A percentile compares a stretch with the other conserved stretches of the same genome.
Conservation (phyloP, 2,888 invertebrate species). For the Desoria tigrina region DNA sequence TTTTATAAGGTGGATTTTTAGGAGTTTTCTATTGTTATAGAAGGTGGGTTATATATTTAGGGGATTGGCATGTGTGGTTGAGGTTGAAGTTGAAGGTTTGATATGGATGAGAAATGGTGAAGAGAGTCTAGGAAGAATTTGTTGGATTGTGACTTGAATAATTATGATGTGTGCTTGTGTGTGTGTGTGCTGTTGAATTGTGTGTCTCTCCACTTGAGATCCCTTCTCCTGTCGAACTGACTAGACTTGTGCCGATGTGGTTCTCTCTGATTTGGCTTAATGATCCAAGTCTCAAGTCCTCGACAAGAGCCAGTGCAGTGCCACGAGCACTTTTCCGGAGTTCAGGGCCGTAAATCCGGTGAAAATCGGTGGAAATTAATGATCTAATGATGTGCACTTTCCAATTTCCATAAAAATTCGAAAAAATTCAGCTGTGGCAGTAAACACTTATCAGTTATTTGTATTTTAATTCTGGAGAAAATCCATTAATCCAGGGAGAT, state of each 20-base stretch:
- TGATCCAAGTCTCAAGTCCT: slow-evolving; percentile 39
- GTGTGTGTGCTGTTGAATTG: slow-evolving; percentile 33
- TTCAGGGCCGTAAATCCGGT: no score
- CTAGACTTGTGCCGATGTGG: slow-evolving; percentile 10
- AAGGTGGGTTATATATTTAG: background rate
- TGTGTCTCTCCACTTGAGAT: slow-evolving; percentile 50
- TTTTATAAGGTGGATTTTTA: no score
- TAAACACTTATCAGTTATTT: no score
- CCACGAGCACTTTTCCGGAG: no score
- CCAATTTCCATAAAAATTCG: no score
- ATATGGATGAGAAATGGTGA: slow-evolving; percentile 24
- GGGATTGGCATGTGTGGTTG: slow-evolving; percentile 21
- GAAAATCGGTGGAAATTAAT: no score
- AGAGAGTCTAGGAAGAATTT: slow-evolving; percentile 38
- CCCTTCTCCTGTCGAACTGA: slow-evolving; percentile 32
- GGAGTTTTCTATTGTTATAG: no score
- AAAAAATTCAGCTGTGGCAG: no score
- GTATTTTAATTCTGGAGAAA: no score
- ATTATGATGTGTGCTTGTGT: slow-evolving; percentile 33
- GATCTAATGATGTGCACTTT: no score
- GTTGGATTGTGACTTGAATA: slow-evolving; percentile 53
- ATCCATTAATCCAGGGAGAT: no score
- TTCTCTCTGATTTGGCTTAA: slow-evolving; percentile 50
- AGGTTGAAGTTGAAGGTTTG: slow-evolving; percentile 29
- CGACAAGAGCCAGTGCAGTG: no score